These are phyloP conservation scores for Cygnus atratus DNA, from an alignment of 2,113 vertebrate genomes.

Conservation along the genomic window DNA sequence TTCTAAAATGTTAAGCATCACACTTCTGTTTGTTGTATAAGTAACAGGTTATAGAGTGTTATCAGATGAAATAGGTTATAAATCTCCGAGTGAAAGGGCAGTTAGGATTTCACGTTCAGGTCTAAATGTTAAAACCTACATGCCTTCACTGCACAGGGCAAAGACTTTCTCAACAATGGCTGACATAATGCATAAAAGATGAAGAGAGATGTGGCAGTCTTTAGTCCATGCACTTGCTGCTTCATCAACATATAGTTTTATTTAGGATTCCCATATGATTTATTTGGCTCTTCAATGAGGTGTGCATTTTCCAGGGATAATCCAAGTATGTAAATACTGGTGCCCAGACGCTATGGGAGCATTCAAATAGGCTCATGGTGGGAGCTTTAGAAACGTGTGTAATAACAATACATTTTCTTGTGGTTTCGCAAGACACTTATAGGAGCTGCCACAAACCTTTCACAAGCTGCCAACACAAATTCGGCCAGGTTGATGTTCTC, in stretches of 20 bases:
- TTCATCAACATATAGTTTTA: constrained; percentile 19
- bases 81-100: neutral
- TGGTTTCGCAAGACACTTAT: neutral
- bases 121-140: constrained; percentile 12
- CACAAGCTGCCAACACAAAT: neutral
- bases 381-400: neutral
- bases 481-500: neutral
- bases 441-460: neutral
- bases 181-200: neutral
- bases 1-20: neutral
- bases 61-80: constrained; percentile 11
- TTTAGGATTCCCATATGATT: constrained; percentile 29
- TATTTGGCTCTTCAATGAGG: constrained; percentile 27
- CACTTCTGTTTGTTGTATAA: neutral
- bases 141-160: neutral
- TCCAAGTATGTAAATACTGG: constrained; percentile 18
- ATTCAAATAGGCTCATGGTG: neutral
- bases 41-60: neutral
- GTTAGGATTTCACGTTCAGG: neutral
- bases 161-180: neutral
- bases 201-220: neutral
- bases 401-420: neutral
- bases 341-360: neutral
- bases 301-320: constrained; percentile 28
- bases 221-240: neutral